Conservation (phyloP, 2,113 vertebrate species). For the Ammodytes marinus region DNA sequence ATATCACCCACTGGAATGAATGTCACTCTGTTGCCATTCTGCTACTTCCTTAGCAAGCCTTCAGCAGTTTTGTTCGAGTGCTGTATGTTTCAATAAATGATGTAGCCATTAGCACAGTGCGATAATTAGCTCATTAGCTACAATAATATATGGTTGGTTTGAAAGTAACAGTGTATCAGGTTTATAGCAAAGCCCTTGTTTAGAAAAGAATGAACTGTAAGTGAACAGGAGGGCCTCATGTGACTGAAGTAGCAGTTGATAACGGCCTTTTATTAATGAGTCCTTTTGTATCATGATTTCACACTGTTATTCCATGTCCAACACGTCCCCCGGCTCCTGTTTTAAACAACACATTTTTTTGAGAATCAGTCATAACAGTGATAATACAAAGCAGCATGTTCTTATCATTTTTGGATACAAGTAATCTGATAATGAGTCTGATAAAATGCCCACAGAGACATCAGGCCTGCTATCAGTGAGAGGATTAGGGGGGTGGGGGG, state of each 20-base stretch:
- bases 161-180: too few relatives aligned
- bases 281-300: background rate
- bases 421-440: conserved; percentile 29
- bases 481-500: conserved; percentile 1
- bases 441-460: conserved; percentile 14
- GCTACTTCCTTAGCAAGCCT: too few relatives aligned
- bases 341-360: background rate
- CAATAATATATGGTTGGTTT: too few relatives aligned
- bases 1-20: conserved; percentile 3
- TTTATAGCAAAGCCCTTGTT: too few relatives aligned
- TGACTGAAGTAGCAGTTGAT: too few relatives aligned
- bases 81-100: too few relatives aligned
- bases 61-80: too few relatives aligned
- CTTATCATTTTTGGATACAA: conserved; percentile 19
- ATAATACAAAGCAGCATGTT: conserved; percentile 27
- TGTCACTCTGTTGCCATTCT: background rate
- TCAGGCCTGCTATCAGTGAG: background rate
- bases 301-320: background rate
- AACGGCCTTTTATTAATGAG: background rate
- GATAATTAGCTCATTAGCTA: too few relatives aligned
- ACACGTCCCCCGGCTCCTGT: background rate
- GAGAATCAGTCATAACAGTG: background rate
- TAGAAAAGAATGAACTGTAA: too few relatives aligned
- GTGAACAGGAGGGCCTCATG: too few relatives aligned
- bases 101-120: too few relatives aligned